Percentiles rank a stretch among this genome's conserved stretches.
Evolutionary conservation across 2,888 invertebrate species (phyloP).

Genomic region (Eupithecia subfuscata): DNA sequence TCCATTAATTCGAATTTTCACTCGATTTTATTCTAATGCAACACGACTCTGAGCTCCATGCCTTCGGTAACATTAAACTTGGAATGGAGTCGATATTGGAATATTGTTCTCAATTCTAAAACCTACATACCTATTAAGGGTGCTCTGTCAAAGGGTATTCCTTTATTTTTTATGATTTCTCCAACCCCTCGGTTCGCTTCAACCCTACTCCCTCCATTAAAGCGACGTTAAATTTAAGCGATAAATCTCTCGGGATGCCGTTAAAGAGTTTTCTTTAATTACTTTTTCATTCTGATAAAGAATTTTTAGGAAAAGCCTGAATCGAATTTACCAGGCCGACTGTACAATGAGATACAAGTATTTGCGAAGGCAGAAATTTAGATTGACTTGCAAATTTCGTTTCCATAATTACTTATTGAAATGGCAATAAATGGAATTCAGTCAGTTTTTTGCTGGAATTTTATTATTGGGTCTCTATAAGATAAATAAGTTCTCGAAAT

Average conservation of each 20-base stretch:
- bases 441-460: slow-evolving; percentile 5
- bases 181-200: not conserved
- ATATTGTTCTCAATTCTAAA: not conserved
- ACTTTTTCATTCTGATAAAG: slow-evolving; percentile 48
- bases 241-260: slow-evolving; percentile 46
- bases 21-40: not conserved
- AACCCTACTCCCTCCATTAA: slow-evolving; percentile 38
- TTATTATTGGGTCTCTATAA: not conserved
- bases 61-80: not conserved
- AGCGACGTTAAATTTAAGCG: slow-evolving; percentile 45
- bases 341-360: slow-evolving; percentile 21
- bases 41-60: not conserved
- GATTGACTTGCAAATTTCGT: slow-evolving; percentile 21
- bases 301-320: slow-evolving; percentile 38
- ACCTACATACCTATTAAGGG: not conserved
- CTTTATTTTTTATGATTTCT: not conserved
- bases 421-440: slow-evolving; percentile 7
- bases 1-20: not conserved
- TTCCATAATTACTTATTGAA: slow-evolving; percentile 12
- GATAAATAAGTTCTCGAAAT: not conserved
- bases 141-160: not conserved
- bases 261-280: slow-evolving; percentile 50
- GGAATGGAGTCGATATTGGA: not conserved
- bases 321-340: slow-evolving; percentile 36
- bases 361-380: slow-evolving; percentile 20